Evolutionary conservation across 2,797 vertebrate genomes (phyloP).

Genomic region (Macrochelys suwanniensis): DNA sequence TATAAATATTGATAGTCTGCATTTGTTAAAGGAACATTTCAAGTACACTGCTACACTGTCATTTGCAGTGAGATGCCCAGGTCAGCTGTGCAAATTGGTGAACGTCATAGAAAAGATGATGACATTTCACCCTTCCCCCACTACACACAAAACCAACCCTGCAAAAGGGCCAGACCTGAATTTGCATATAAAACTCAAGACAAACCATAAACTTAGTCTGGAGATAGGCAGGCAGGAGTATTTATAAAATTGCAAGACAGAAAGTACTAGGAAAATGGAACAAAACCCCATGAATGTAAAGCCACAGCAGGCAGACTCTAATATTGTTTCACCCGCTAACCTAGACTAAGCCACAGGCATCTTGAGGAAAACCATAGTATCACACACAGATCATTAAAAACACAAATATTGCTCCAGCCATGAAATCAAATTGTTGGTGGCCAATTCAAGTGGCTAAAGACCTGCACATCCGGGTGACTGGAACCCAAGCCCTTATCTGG

Average conservation of each 20-base stretch:
- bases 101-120: conserved; percentile 11
- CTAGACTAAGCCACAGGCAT: conserved; percentile 35
- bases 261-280: conserved; percentile 31
- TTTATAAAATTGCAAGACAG: conserved; percentile 19
- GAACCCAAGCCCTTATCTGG: conserved; percentile 12
- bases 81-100: neutral
- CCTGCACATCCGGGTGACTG: neutral
- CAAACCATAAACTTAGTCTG: neutral
- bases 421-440: conserved; percentile 28
- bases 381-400: conserved; percentile 12
- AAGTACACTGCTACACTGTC: neutral
- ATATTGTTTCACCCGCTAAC: conserved; percentile 9
- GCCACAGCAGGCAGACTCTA: conserved; percentile 15
- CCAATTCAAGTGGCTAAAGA: conserved; percentile 14
- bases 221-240: neutral
- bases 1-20: neutral
- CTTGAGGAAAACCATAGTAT: conserved; percentile 22
- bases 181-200: conserved; percentile 31
- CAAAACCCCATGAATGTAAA: neutral
- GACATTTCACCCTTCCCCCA: conserved; percentile 9
- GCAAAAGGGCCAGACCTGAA: neutral
- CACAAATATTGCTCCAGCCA: conserved; percentile 37
- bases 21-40: neutral
- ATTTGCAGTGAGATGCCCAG: neutral
- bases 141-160: neutral